A percentile compares a stretch with the other conserved stretches of the same genome.
Evolutionary conservation across 2,797 vertebrate genomes (phyloP).

Genomic region (Heteromormyrus szaboi): DNA sequence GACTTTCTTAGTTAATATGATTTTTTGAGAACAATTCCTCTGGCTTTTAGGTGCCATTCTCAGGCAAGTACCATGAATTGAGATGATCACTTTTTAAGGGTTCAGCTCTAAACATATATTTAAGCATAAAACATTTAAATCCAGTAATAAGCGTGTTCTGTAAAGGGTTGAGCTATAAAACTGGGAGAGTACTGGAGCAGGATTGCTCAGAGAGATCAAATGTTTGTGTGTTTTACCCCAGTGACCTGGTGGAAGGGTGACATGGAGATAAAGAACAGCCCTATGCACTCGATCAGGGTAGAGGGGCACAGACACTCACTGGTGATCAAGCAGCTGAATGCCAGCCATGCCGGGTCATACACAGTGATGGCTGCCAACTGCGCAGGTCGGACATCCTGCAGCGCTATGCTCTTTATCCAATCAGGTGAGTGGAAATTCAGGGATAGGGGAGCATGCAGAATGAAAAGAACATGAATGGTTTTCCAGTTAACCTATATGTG

Average conservation of each 20-base stretch:
- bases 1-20: not conserved
- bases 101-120: not conserved
- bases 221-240: constrained; percentile 38
- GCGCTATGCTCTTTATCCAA: constrained; percentile 64
- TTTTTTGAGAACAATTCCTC: not conserved
- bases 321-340: constrained; percentile 63
- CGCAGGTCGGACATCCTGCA: constrained; percentile 67
- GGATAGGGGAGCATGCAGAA: not conserved
- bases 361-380: constrained; percentile 67
- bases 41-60: not conserved
- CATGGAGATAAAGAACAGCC: constrained; percentile 53
- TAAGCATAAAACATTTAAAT: not conserved
- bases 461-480: not conserved
- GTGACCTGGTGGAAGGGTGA: constrained; percentile 80
- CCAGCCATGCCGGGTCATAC: constrained; percentile 66
- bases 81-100: not conserved
- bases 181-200: not conserved
- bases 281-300: constrained; percentile 56
- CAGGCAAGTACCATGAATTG: not conserved
- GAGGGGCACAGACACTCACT: constrained; percentile 72
- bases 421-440: constrained; percentile 64
- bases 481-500: not conserved
- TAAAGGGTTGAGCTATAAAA: not conserved
- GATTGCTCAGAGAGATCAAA: not conserved
- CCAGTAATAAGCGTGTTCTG: not conserved